Evolutionary conservation across 2,888 invertebrate species (phyloP), one percentile per base, ranked within the genome.

Genomic region (Abscondita cerata): DNA sequence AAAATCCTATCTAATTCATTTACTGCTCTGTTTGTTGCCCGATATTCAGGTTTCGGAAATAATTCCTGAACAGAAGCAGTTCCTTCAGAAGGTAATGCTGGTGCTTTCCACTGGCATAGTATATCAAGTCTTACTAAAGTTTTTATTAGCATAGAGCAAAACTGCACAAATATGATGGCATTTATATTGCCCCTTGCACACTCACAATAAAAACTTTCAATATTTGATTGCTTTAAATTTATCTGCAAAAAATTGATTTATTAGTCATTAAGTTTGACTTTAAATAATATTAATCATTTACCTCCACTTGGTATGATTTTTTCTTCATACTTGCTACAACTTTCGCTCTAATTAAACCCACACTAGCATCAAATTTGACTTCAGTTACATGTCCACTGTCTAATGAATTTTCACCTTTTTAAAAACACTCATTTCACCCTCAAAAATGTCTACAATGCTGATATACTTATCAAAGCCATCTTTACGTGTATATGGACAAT

Each of bases 21-120:
- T 41, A 41, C 41, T 15, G 13, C 2, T 41, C 41, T 13, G 16
- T 41, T 41, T 13, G 41, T 41, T 4, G 41, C 13, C 13, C 41
- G 41, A 41, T 41, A 16, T 38, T 38, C 12, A 8, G 41, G 1
- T 41, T 41, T 41, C 2, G 41, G 41, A 16, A 41, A 41, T 18
- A 41, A 13, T 15, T 41, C 41, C 13, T 3, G 9, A 6, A 41
- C 41, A 41, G 41, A 41, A 15, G 16, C 41, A 9, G 6, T 36
- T 36, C 4, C 12, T 36, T 36, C 36, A 36, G 11, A n/a, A n/a
- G 36, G 12, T 36, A 12, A 36, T 6, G 15, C 16, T 41, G 41
- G 41, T 15, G 41, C 12, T 41, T 41, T 41, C 41, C 13, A 41
- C 16, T 41, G 41, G 41, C 41, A 41, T 18, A 41, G 2, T 41